phyloP scores from a whole-genome alignment of 2,797 vertebrate genomes.

The Borostomias antarcticus region DNA sequence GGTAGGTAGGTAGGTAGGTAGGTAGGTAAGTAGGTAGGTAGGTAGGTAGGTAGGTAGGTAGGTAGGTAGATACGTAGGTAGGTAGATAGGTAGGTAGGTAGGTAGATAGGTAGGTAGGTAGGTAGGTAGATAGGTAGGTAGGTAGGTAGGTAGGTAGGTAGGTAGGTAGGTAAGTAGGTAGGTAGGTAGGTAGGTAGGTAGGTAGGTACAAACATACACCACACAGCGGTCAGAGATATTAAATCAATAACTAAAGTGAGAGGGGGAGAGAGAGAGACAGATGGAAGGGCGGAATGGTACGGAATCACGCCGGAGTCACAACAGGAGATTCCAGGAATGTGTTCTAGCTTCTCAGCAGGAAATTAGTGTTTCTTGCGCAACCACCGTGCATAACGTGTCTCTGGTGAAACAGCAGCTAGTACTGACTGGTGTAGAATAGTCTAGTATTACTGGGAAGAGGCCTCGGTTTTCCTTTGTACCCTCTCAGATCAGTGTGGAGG shows the following conservation, averaged over 20 bases:
- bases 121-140: neutral
- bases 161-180: neutral
- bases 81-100: neutral
- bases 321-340: constrained; percentile 22
- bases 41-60: too few species aligned
- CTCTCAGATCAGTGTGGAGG: neutral
- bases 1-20: too few species aligned
- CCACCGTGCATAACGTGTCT: neutral
- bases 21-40: too few species aligned
- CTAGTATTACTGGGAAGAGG: neutral
- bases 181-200: neutral
- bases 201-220: too few species aligned
- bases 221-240: too few species aligned
- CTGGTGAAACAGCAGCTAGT: neutral
- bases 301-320: constrained; percentile 14
- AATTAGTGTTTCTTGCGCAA: constrained; percentile 4
- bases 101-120: neutral
- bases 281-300: constrained; percentile 15
- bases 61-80: too few species aligned
- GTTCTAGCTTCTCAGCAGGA: constrained; percentile 2
- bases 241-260: too few species aligned
- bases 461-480: neutral
- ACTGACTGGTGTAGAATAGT: too few species aligned
- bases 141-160: neutral
- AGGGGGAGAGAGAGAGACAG: constrained; percentile 1